Evolutionary conservation across 1,140 invertebrate genomes (phyloP), one percentile per base, ranked within the genome.

Genomic region (Hyles vespertilio): DNA sequence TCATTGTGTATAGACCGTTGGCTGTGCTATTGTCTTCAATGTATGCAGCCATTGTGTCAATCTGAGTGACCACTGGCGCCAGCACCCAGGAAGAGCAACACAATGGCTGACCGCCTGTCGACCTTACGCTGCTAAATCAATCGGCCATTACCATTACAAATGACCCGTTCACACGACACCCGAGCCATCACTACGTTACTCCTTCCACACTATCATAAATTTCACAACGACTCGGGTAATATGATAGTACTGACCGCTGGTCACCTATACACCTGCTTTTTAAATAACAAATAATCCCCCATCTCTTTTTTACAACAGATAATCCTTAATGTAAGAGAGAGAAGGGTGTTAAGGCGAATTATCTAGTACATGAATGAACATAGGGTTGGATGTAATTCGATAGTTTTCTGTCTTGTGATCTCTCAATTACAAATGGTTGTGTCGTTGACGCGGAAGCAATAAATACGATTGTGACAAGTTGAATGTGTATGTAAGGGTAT

Each of bases 381-480:
- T 73, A 72, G 74, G 75, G 70, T 76, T 77, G 77, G 68, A 45
- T 65, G 67, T 65, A 82, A 82, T 70, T 66, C 64, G 79, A 82
- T 82, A 82, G 76, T 72, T 72, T 69, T 79, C 77, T 72, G 74
- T 61, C 61, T 61, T 56, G 40, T 63, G 80, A 83, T 75, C 78
- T 74, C 80, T 83, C 80, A 83, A 83, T 83, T 83, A 81, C 70
- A 50, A 59, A 71, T 79, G 78, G 79, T 77, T 77, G 36, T 77
- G 76, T 73, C 74, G 61, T 65, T 58, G 60, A 32, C 58, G 64
- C 74, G 80, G 80, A 83, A 83, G 74, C 72, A 67, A 72, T 83
- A 81, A 83, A 83, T 81, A 79, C 58, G 44, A 59, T 56, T 67
- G 50, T 64, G 47, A 53, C 66, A 58, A n/a, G 36, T 40, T 40